phyloP scores from a whole-genome alignment of 2,888 invertebrate genomes.

The Cremastinae sp. region DNA sequence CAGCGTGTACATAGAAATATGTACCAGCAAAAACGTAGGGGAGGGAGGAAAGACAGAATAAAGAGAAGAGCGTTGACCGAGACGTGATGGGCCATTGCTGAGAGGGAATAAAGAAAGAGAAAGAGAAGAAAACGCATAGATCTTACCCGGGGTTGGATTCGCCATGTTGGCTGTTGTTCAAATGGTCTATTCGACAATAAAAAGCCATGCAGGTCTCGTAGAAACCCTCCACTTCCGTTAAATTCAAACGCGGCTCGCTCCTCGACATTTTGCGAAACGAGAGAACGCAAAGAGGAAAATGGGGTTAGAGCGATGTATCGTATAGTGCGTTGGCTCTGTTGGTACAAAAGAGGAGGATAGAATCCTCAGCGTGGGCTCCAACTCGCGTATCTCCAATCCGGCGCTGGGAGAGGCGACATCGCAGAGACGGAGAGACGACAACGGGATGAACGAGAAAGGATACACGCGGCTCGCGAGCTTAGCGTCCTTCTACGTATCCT shows the following conservation, averaged over 20 bases:
- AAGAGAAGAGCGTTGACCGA: slow-evolving; percentile 39
- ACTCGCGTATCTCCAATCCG: slow-evolving; percentile 2
- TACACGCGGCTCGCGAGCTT: slow-evolving; percentile 36
- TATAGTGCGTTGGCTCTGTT: slow-evolving; percentile 24
- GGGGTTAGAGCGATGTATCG: slow-evolving; percentile 29
- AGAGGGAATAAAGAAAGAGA: slow-evolving; percentile 28
- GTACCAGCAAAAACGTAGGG: slow-evolving; percentile 24
- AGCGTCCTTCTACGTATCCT: slow-evolving; percentile 49
- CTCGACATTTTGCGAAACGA: slow-evolving; percentile 41
- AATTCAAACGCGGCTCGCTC: slow-evolving; percentile 71
- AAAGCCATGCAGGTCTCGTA: slow-evolving; percentile 74
- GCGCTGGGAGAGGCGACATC: slow-evolving; percentile 1
- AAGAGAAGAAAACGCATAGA: slow-evolving; percentile 23
- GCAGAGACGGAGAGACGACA: slow-evolving; percentile 31
- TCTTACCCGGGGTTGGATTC: slow-evolving; percentile 63
- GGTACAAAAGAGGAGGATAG: slow-evolving; percentile 18
- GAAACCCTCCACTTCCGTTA: slow-evolving; percentile 74
- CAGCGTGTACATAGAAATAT: slow-evolving; percentile 13
- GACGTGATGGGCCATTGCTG: slow-evolving; percentile 30
- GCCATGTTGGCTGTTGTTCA: slow-evolving; percentile 79
- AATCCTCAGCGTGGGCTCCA: slow-evolving; percentile 29
- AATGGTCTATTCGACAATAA: slow-evolving; percentile 77
- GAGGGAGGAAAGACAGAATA: slow-evolving; percentile 27
- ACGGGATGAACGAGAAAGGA: slow-evolving; percentile 36
- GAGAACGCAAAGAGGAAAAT: slow-evolving; percentile 33